Percentiles rank a stretch among this genome's conserved stretches.
phyloP scores from a whole-genome alignment of 2,888 invertebrate species.

The Corbicula japonica region DNA sequence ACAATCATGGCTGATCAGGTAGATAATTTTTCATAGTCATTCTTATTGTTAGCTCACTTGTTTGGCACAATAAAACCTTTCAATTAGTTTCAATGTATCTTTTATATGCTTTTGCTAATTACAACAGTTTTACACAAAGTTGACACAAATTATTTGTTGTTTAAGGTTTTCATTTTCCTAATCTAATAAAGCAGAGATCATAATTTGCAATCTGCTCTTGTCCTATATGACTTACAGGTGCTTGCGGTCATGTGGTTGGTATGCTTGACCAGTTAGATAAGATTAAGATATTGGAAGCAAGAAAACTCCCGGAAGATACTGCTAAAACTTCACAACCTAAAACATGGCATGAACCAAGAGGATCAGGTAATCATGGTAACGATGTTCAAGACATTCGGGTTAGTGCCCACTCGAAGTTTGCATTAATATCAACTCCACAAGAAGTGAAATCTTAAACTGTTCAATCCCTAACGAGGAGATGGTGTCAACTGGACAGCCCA shows the following conservation, averaged over 20 bases:
- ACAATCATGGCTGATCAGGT: conserved; percentile 5
- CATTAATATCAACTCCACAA: too few relatives aligned
- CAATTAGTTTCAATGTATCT: too few relatives aligned
- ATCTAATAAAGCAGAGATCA: neutral
- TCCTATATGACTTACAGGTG: conserved; percentile 3
- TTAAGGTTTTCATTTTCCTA: neutral
- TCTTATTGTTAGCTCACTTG: too few relatives aligned
- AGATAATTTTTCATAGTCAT: neutral
- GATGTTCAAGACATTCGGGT: neutral
- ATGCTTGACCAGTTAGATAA: conserved; percentile 16
- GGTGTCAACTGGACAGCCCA: neutral
- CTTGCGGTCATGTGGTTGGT: conserved; percentile 16
- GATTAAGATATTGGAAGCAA: neutral
- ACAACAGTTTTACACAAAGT: neutral
- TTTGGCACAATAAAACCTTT: too few relatives aligned
- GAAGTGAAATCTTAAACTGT: too few relatives aligned
- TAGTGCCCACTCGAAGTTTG: neutral
- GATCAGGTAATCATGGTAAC: neutral
- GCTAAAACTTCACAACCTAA: conserved; percentile 27
- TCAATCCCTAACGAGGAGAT: too few relatives aligned
- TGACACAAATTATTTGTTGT: neutral
- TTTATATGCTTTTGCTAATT: too few relatives aligned
- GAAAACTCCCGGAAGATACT: conserved; percentile 16
- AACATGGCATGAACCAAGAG: conserved; percentile 15
- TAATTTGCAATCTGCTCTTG: conserved; percentile 1